Base-by-base conservation (phyloP, 2,797 vertebrate genomes). In the Xiphorhynchus erythropygius region DNA sequence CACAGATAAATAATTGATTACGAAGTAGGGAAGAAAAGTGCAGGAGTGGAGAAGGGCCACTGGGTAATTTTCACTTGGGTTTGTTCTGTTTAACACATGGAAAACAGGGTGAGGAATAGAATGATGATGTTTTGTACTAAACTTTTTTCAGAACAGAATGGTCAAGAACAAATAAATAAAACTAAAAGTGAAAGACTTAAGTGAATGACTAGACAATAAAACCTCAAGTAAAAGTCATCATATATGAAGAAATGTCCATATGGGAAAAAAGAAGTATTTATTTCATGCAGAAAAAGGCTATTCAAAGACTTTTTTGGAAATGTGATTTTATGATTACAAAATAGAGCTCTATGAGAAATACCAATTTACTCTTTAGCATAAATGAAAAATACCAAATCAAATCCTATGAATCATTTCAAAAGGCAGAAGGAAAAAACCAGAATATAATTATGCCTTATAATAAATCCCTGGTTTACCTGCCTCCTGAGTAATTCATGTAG, bases 1-100 rank as follows among this genome's bases (percentile, higher is more conserved):
- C 9, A 71, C 28, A 75, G 63, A 57, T 82, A 76, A 93, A 93
- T 89, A 91, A 91, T 89, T 82, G 28, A 85, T 82, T 64, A 68
- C 7, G 13, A 79, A 2, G 18, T 13, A 85, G 18, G 6, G 18
- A 87, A 91, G 9, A 16, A 79, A 84, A 87, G 28, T 73, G 68
- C 41, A 84, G 41, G 21, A 75, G 41, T 60, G 18, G 4, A 75
- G 33, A 80, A 87, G 32, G 30, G 47, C 18, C 53, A 65, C 69
- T 56, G 53, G 17, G 53, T 52, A 87, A 78, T 79, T 91, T 87
- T 91, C 25, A 37, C 33, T 68, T 64, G 37, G 4, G 4, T 84
- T 70, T 87, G 15, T 56, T 81, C 33, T 75, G 22, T 19, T 87
- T 81, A 81, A 85, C 35, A 35, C 6, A 47, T 67, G 30, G 24